phyloP scores from a whole-genome alignment of 2,888 invertebrate species.

The Trimorus sp. region DNA sequence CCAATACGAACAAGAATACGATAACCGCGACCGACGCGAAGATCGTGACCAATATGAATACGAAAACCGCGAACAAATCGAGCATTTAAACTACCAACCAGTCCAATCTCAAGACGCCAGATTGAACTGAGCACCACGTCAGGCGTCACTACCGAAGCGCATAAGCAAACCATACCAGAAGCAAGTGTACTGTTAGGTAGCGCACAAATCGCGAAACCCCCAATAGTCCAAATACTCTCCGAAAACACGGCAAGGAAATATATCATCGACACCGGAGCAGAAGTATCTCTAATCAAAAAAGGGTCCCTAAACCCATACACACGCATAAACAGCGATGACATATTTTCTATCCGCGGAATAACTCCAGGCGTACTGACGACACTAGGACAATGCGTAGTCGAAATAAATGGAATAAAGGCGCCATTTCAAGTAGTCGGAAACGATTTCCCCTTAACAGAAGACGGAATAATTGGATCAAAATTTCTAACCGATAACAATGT shows the following conservation, averaged over 20 bases:
- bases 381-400: not conserved
- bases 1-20: no score
- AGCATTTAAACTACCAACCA: no score
- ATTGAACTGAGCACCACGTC: not conserved
- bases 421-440: not conserved
- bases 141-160: not conserved
- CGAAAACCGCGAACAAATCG: no score
- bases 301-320: not conserved
- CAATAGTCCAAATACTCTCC: not conserved
- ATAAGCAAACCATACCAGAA: not conserved
- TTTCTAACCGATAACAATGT: not conserved
- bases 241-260: not conserved
- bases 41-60: no score
- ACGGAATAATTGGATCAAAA: slow-evolving; percentile 4
- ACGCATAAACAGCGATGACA: not conserved
- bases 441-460: not conserved
- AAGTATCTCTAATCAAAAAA: not conserved
- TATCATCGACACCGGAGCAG: not conserved
- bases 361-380: not conserved
- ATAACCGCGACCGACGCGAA: no score
- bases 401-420: not conserved
- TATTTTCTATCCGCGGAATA: not conserved
- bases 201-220: not conserved
- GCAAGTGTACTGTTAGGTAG: not conserved
- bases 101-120: not conserved